A percentile compares a stretch with the other conserved stretches of the same genome.
These are phyloP conservation scores for Calvadosia cruxmelitensis DNA, from an alignment of 30 jellyfish, hydroid and myxozoan species.

Conservation along the genomic window DNA sequence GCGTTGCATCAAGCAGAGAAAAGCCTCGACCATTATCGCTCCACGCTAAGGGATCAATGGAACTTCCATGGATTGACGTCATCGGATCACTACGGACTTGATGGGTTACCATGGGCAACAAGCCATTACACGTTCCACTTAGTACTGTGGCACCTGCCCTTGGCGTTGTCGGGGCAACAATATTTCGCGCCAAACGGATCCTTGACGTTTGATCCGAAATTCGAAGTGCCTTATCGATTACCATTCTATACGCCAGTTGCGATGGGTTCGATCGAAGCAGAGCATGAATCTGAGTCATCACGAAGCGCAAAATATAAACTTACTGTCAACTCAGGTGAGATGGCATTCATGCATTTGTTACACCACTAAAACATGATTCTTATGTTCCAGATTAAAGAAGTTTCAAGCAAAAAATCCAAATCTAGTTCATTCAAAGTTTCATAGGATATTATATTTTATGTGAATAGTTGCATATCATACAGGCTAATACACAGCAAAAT, in stretches of 20 bases:
- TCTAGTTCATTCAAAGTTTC: too few species aligned
- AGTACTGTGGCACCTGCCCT: constrained; percentile 91
- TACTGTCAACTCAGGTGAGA: constrained; percentile 76
- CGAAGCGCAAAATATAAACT: constrained; percentile 35
- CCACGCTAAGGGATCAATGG: constrained; percentile 93
- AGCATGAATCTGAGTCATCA: background rate
- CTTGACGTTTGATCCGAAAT: constrained; percentile 69
- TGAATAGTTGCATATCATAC: too few species aligned
- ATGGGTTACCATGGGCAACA: constrained; percentile 98
- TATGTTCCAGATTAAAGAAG: too few species aligned
- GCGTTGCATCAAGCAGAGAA: constrained; percentile 90
- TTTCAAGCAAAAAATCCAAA: too few species aligned
- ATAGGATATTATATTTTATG: too few species aligned
- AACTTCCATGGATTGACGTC: constrained; percentile 92
- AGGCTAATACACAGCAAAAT: too few species aligned
- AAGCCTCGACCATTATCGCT: constrained; percentile 85
- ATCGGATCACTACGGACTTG: constrained; percentile 86
- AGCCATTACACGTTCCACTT: constrained; percentile 88
- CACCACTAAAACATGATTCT: background rate
- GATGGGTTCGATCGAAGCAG: constrained; percentile 82
- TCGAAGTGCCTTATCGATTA: constrained; percentile 80
- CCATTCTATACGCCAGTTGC: constrained; percentile 86
- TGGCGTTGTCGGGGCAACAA: constrained; percentile 93
- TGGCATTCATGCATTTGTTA: background rate
- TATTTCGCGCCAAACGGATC: constrained; percentile 82